A percentile compares a stretch with the other conserved stretches of the same genome.
Conservation (phyloP, 2,113 vertebrate genomes). For the Zosterops japonicus region DNA sequence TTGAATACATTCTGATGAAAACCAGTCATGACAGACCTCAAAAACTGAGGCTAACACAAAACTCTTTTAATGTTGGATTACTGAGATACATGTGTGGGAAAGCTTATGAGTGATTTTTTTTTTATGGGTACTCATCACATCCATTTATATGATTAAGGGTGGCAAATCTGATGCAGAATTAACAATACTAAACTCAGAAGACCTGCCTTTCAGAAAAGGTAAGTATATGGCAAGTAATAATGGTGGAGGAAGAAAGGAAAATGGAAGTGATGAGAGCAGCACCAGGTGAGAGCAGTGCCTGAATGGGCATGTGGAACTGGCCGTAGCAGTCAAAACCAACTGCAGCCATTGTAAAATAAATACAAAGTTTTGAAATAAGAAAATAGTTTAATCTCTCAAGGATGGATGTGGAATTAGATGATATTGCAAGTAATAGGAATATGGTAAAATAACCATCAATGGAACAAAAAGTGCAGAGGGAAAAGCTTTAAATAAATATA, state of each 20-base stretch:
- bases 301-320: not conserved
- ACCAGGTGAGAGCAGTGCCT: not conserved
- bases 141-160: not conserved
- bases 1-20: not conserved
- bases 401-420: not conserved
- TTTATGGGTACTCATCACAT: not conserved
- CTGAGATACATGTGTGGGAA: not conserved
- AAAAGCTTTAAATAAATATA: not conserved
- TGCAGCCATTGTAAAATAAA: not conserved
- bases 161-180: not conserved
- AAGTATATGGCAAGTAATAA: not conserved
- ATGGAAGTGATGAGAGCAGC: not conserved
- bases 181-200: not conserved
- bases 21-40: not conserved
- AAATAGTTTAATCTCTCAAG: not conserved
- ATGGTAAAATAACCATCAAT: not conserved
- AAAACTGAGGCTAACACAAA: not conserved
- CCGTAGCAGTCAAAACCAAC: not conserved
- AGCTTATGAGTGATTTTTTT: not conserved
- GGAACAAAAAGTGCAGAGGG: not conserved
- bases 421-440: not conserved
- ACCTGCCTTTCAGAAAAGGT: not conserved
- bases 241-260: not conserved
- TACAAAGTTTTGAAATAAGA: not conserved
- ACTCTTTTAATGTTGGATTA: not conserved